A percentile compares a stretch with the other conserved stretches of the same genome.
Evolutionary conservation across 2,113 vertebrate species (phyloP).

Genomic region (Agelaius tricolor): DNA sequence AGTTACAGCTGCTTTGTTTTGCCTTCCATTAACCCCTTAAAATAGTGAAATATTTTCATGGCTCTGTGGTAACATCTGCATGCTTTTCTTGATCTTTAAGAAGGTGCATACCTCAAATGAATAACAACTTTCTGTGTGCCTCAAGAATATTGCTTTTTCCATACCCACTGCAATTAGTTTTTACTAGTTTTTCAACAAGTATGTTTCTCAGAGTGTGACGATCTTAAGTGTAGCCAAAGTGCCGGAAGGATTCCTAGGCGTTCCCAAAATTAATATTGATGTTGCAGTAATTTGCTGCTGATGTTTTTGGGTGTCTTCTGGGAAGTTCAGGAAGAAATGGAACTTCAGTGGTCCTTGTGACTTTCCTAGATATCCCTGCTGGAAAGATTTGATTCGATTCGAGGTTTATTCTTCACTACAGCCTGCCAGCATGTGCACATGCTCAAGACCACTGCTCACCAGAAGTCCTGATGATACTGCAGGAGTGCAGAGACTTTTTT

Average conservation of each 20-base stretch:
- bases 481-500: background rate
- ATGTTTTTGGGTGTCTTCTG: background rate
- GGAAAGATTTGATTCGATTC: background rate
- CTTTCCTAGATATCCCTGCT: background rate
- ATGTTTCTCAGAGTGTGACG: background rate
- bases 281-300: background rate
- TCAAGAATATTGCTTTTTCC: background rate
- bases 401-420: background rate
- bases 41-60: background rate
- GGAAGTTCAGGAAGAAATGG: background rate
- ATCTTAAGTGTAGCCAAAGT: background rate
- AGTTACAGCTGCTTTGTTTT: conserved; percentile 50
- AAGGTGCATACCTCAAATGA: background rate
- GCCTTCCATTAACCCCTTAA: background rate
- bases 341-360: background rate
- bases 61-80: background rate
- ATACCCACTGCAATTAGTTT: background rate
- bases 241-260: background rate
- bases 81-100: background rate
- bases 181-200: background rate
- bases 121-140: background rate
- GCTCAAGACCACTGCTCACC: background rate
- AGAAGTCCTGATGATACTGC: background rate
- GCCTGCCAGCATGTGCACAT: background rate
- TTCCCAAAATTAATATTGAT: background rate